These are phyloP conservation scores for Drosophila lacteicornis DNA, from an alignment of 1,140 invertebrate genomes.

Conservation along the genomic window DNA sequence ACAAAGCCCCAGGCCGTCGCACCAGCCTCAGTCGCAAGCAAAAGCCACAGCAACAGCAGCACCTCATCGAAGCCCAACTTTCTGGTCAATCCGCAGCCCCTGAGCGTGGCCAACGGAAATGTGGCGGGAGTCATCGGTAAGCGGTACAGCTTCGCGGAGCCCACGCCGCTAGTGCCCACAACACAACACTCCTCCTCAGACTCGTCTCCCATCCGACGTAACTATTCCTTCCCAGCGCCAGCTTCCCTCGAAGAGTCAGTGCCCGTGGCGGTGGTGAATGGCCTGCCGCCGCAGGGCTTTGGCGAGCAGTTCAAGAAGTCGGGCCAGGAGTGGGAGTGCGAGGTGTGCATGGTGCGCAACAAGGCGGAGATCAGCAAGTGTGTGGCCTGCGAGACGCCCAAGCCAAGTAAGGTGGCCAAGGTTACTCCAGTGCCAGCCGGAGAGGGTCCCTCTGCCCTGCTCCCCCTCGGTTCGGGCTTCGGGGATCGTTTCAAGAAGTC, in stretches of 20 bases:
- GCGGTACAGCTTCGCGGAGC: constrained; percentile 28
- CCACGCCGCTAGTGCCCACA: background rate
- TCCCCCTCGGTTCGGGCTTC: constrained; percentile 63
- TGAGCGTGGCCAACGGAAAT: constrained; percentile 3
- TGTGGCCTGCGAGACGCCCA: constrained; percentile 87
- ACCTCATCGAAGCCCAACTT: constrained; percentile 14
- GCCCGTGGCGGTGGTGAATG: constrained; percentile 5
- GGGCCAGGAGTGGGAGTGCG: constrained; percentile 88
- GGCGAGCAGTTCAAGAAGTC: constrained; percentile 86
- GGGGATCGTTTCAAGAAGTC: constrained; percentile 86
- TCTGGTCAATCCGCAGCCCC: constrained; percentile 15
- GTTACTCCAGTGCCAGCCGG: background rate
- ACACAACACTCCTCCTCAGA: too few species aligned
- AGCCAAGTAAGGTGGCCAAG: constrained; percentile 4
- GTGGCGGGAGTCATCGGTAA: background rate
- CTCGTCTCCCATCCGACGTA: background rate
- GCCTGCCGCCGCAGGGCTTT: constrained; percentile 63
- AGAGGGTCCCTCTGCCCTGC: background rate
- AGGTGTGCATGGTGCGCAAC: constrained; percentile 88
- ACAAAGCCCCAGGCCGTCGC: background rate
- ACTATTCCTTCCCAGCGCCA: constrained; percentile 25
- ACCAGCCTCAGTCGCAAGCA: background rate
- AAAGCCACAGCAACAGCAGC: background rate
- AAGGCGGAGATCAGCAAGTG: constrained; percentile 86
- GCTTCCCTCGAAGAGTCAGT: background rate